These are phyloP conservation scores for Esox niger DNA, from an alignment of 2,113 vertebrate genomes.

Conservation along the genomic window DNA sequence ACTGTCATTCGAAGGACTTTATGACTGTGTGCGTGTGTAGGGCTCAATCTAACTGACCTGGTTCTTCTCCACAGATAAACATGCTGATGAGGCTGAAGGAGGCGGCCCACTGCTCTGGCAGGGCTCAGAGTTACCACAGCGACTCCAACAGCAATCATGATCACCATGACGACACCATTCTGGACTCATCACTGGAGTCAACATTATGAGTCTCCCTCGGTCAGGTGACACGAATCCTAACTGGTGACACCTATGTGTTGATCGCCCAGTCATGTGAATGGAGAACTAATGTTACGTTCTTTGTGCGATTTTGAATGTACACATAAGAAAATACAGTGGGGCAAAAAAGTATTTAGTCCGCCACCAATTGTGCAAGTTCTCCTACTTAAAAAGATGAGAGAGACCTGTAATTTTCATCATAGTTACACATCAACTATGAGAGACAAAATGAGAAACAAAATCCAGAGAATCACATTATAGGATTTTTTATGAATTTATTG, in stretches of 20 bases:
- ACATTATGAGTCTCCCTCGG: conserved; percentile 68
- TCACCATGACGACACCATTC: conserved; percentile 75
- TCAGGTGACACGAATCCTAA: background rate
- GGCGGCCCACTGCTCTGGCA: conserved; percentile 80
- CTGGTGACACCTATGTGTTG: background rate
- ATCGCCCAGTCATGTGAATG: background rate
- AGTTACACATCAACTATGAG: too few relatives aligned
- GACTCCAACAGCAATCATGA: conserved; percentile 84
- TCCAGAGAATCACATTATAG: too few relatives aligned
- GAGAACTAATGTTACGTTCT: too few relatives aligned
- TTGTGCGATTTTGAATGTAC: background rate
- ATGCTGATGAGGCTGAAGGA: conserved; percentile 89
- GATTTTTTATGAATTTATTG: too few relatives aligned
- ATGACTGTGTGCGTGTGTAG: background rate
- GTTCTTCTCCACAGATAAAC: conserved; percentile 77
- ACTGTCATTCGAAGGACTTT: background rate
- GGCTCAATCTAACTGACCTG: background rate
- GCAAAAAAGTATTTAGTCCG: too few relatives aligned
- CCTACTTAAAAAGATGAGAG: too few relatives aligned
- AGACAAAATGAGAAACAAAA: too few relatives aligned
- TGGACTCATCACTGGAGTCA: conserved; percentile 81
- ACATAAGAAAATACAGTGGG: too few relatives aligned
- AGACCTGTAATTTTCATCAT: too few relatives aligned
- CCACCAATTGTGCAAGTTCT: too few relatives aligned
- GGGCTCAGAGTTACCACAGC: conserved; percentile 85